These are phyloP conservation scores for Amblyopsis hoosieri DNA, from an alignment of 2,797 vertebrate species.

Conservation along the genomic window DNA sequence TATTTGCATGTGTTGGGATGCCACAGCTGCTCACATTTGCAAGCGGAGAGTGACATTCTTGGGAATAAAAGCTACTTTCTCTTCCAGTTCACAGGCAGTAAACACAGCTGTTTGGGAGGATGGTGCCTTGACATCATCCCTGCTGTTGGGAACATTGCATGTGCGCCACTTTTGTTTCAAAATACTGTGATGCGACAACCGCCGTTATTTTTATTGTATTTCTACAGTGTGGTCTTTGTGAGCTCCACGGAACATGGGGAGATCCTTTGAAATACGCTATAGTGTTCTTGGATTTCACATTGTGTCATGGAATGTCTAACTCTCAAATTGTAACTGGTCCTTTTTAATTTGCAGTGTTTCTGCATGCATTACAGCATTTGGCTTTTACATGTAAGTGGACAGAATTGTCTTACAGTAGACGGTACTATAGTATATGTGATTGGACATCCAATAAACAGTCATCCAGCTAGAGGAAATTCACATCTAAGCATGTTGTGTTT, in stretches of 20 bases:
- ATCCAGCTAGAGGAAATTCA: conserved; percentile 7
- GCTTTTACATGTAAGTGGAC: background rate
- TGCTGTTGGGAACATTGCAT: conserved; percentile 17
- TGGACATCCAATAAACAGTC: background rate
- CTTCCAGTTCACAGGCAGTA: conserved; percentile 11
- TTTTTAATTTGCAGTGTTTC: conserved; percentile 15
- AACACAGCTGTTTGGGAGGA: conserved; percentile 26
- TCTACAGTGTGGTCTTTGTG: background rate
- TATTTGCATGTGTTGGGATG: conserved; percentile 16
- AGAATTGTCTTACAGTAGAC: background rate
- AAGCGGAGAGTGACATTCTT: conserved; percentile 19
- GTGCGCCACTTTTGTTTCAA: conserved; percentile 13
- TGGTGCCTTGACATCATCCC: conserved; percentile 10
- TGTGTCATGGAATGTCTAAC: background rate
- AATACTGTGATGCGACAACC: background rate
- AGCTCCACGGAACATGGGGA: background rate
- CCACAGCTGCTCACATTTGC: conserved; percentile 24
- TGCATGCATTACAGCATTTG: conserved; percentile 5
- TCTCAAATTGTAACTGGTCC: background rate
- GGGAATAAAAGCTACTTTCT: conserved; percentile 26
- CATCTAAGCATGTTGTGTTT: background rate
- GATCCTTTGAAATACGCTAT: conserved; percentile 4
- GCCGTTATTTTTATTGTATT: background rate
- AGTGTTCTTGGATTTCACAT: background rate
- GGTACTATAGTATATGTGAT: background rate